A percentile compares a stretch with the other conserved stretches of the same genome.
Conservation (phyloP, 2,888 invertebrate genomes). For the Eustalomyia histrio region DNA sequence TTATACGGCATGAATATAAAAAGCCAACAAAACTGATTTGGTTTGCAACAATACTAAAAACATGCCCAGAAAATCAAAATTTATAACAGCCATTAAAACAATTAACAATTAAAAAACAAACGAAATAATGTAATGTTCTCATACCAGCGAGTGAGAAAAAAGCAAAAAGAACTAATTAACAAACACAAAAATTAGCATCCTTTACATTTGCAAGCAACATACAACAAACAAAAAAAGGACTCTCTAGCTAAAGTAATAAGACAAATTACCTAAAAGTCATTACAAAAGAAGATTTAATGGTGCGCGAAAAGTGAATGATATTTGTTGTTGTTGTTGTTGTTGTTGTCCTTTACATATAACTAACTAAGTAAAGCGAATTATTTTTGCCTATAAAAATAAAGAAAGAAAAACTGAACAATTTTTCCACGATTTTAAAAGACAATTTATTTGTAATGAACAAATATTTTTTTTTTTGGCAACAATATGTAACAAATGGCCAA, state of each 20-base stretch:
- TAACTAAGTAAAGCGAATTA: constrained; percentile 25
- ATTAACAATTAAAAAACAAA: constrained; percentile 71
- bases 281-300: constrained; percentile 64
- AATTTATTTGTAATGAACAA: constrained; percentile 60
- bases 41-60: constrained; percentile 22
- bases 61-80: constrained; percentile 52
- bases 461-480: constrained; percentile 59
- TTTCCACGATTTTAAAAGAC: constrained; percentile 47
- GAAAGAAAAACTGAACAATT: background rate
- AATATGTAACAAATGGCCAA: constrained; percentile 73
- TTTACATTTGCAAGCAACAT: constrained; percentile 10
- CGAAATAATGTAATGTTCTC: constrained; percentile 2
- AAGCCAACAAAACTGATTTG: constrained; percentile 44
- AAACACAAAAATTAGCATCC: constrained; percentile 57
- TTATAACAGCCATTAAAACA: constrained; percentile 76
- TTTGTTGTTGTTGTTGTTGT: background rate
- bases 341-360: too few species aligned
- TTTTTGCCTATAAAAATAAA: constrained; percentile 24
- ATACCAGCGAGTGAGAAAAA: background rate
- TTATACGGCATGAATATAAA: constrained; percentile 2
- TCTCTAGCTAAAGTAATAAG: constrained; percentile 58
- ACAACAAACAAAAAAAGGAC: constrained; percentile 17
- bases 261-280: constrained; percentile 64
- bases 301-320: constrained; percentile 63
- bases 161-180: constrained; percentile 60